Percentiles rank a stretch among this genome's conserved stretches.
Conservation (phyloP, 2,888 invertebrate species). For the Vandiemenella viatica region DNA sequence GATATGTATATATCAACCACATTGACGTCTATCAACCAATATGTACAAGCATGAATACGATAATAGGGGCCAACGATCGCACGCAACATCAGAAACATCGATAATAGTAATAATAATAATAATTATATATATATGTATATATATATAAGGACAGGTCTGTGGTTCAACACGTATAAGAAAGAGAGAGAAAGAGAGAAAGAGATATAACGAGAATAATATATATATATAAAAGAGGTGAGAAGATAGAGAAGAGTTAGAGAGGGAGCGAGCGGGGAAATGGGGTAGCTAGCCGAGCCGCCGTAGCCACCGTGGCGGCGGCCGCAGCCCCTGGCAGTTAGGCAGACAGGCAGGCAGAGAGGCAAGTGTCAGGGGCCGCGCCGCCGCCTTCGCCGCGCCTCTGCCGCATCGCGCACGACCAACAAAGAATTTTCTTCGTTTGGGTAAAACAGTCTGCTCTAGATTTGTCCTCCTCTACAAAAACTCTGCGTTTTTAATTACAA, state of each 20-base stretch:
- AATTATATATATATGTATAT: slow-evolving; percentile 6
- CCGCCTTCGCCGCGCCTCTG: neutral
- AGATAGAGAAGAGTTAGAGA: slow-evolving; percentile 2
- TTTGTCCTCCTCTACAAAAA: slow-evolving; percentile 1
- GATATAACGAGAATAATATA: slow-evolving; percentile 4
- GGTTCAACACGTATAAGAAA: slow-evolving; percentile 4
- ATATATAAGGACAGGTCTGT: slow-evolving; percentile 2
- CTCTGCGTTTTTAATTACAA: slow-evolving; percentile 2
- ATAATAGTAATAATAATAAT: slow-evolving; percentile 5
- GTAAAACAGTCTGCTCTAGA: slow-evolving; percentile 6
- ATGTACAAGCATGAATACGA: slow-evolving; percentile 8
- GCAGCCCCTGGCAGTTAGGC: no score
- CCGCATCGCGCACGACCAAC: slow-evolving; percentile 16
- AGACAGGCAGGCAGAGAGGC: neutral
- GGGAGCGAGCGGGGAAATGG: neutral
- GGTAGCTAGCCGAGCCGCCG: neutral
- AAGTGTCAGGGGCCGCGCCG: neutral
- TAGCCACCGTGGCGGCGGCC: no score
- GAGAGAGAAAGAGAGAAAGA: slow-evolving; percentile 5
- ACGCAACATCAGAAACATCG: slow-evolving; percentile 9
- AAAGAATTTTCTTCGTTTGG: slow-evolving; percentile 24
- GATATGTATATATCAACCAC: slow-evolving; percentile 5
- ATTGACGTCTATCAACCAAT: slow-evolving; percentile 5
- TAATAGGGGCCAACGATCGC: slow-evolving; percentile 5
- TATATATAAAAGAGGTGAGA: neutral